phyloP scores from a whole-genome alignment of 1,140 invertebrate genomes.

The Leguminivora glycinivorella region DNA sequence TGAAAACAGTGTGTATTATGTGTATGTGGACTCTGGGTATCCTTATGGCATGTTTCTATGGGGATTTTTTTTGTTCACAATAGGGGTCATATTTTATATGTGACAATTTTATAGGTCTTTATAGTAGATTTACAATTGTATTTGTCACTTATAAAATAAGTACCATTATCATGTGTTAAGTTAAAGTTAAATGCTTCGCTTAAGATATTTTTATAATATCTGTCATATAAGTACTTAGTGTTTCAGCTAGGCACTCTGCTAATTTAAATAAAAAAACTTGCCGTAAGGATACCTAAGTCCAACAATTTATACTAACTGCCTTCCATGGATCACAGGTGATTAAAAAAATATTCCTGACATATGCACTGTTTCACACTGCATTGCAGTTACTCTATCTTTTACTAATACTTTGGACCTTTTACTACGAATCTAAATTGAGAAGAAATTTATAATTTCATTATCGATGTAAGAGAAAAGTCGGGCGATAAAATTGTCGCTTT shows the following conservation, averaged over 20 bases:
- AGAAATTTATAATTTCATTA: neutral
- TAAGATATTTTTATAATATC: slow-evolving; percentile 42
- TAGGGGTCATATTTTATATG: slow-evolving; percentile 19
- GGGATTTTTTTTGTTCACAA: neutral
- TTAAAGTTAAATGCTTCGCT: neutral
- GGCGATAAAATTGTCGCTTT: neutral
- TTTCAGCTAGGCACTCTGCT: too few relatives aligned
- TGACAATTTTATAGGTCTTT: neutral
- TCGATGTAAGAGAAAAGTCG: neutral
- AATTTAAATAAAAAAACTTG: slow-evolving; percentile 37
- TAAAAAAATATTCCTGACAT: slow-evolving; percentile 51
- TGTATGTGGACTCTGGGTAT: neutral
- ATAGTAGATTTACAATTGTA: neutral
- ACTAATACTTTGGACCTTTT: slow-evolving; percentile 31
- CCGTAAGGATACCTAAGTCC: neutral
- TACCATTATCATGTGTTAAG: neutral
- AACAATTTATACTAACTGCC: slow-evolving; percentile 15
- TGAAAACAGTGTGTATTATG: slow-evolving; percentile 47
- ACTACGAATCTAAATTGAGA: slow-evolving; percentile 28
- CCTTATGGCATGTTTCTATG: neutral
- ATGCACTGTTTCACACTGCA: slow-evolving; percentile 65
- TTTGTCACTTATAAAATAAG: neutral
- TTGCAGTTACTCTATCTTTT: slow-evolving; percentile 62
- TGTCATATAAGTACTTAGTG: too few relatives aligned
- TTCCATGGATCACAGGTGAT: slow-evolving; percentile 46